Evolutionary conservation across 2,113 vertebrate species (phyloP).

Genomic region (Microtus montanus): DNA sequence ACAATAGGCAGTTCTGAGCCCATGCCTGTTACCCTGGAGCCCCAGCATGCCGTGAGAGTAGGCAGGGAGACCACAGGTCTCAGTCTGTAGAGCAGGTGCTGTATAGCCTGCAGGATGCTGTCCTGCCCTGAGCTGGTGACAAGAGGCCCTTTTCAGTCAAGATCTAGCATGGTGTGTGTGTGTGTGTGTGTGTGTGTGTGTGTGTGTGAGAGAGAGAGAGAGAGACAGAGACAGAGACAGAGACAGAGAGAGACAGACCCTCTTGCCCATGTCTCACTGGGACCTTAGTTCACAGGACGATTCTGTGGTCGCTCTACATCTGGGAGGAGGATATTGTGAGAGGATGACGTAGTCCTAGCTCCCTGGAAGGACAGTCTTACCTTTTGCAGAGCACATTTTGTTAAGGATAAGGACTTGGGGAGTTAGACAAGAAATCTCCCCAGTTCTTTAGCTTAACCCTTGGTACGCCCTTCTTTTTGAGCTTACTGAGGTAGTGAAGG

Average conservation of each 20-base stretch:
- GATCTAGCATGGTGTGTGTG: background rate
- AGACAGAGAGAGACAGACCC: background rate
- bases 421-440: background rate
- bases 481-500: fast-evolving
- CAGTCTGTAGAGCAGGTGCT: background rate
- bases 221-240: background rate
- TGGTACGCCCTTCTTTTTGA: background rate
- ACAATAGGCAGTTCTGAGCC: background rate
- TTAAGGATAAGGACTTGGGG: background rate
- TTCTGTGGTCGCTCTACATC: background rate
- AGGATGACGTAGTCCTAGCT: background rate
- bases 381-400: background rate
- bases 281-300: background rate
- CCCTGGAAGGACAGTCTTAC: background rate
- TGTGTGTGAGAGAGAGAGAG: background rate
- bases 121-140: background rate
- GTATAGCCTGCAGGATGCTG: background rate
- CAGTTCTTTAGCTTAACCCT: background rate
- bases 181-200: background rate
- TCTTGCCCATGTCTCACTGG: background rate
- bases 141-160: background rate
- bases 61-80: background rate
- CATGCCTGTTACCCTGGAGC: background rate
- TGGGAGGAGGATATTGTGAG: background rate
- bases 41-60: background rate